Evolutionary conservation across 1,140 invertebrate species (phyloP).

Genomic region (Araneus ventricosus): DNA sequence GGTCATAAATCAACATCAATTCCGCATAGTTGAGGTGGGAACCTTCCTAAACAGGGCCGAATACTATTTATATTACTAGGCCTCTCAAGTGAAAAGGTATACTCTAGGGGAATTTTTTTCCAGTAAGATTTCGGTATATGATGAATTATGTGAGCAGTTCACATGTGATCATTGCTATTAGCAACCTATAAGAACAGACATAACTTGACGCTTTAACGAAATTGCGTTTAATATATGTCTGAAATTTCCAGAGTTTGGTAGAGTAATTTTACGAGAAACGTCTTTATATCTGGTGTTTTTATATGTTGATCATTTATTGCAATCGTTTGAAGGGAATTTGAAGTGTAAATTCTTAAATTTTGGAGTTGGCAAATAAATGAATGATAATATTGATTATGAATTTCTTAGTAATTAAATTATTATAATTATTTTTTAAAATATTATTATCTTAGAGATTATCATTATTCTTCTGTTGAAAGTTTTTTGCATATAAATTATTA

Average conservation of each 20-base stretch:
- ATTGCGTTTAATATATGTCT: slow-evolving; percentile 4
- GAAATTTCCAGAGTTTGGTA: not conserved
- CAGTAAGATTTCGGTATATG: not conserved
- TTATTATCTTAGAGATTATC: no score
- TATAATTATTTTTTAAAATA: no score
- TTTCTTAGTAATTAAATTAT: no score
- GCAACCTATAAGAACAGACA: not conserved
- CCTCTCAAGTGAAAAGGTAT: slow-evolving; percentile 30
- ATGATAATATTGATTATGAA: no score
- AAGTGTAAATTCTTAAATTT: no score
- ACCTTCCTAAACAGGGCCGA: slow-evolving; percentile 23
- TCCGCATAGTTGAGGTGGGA: not conserved
- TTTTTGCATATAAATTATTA: no score
- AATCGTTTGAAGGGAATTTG: no score
- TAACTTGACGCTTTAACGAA: not conserved
- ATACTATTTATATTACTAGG: slow-evolving; percentile 22
- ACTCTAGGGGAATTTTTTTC: slow-evolving; percentile 1
- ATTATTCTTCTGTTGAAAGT: no score
- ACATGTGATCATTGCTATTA: not conserved
- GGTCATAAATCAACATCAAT: slow-evolving; percentile 10
- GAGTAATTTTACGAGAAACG: not conserved
- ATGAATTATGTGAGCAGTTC: slow-evolving; percentile 8
- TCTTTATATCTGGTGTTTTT: not conserved
- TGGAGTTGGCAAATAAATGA: no score
- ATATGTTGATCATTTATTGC: not conserved